Evolutionary conservation across 2,113 vertebrate genomes (phyloP), one percentile per base, ranked within the genome.

Genomic region (Mirza zaza): DNA sequence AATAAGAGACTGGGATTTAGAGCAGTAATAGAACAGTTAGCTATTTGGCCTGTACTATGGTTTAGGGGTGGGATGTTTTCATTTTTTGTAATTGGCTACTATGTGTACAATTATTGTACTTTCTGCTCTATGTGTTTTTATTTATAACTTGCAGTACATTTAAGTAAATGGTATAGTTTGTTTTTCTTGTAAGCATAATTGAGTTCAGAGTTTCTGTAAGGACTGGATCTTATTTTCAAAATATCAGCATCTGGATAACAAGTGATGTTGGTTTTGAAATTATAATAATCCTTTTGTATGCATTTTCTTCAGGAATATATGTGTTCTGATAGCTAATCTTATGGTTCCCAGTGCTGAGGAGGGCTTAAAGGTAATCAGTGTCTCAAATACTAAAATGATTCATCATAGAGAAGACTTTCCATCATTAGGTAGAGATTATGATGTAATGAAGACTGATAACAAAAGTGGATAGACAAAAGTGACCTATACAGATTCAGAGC

Each of bases 231-330:
- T 96, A 65, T 77, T 96, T 96, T 96, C 48, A 96, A 25, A 94
- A 94, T 91, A 73, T 68, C 80, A 96, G 52, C 61, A 73, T 87
- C 63, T 96, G 63, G 61, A 80, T 89, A 39, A 34, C 32, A 92
- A 50, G 32, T 96, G 61, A 90, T 96, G 52, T 92, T 96, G 80
- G n/a, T 95, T 90, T 97, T 87, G 15, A 94, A 85, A 93, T 94
- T 77, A 57, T 45, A 27, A 20, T 91, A 65, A 63, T 76, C 45
- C 59, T 88, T 97, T 89, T 95, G 12, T 91, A 32, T 90, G 68
- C 18, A 20, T 96, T 97, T 95, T 83, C 82, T 94, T 97, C 57
- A 91, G 29, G 63, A 91, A 71, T 91, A 17, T 90, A 42, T 94
- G 9, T 29, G 68, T 88, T 90, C 59, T 94, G 27, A 94, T 89